phyloP scores from a whole-genome alignment of 2,113 vertebrate genomes.

The Electrona antarctica region DNA sequence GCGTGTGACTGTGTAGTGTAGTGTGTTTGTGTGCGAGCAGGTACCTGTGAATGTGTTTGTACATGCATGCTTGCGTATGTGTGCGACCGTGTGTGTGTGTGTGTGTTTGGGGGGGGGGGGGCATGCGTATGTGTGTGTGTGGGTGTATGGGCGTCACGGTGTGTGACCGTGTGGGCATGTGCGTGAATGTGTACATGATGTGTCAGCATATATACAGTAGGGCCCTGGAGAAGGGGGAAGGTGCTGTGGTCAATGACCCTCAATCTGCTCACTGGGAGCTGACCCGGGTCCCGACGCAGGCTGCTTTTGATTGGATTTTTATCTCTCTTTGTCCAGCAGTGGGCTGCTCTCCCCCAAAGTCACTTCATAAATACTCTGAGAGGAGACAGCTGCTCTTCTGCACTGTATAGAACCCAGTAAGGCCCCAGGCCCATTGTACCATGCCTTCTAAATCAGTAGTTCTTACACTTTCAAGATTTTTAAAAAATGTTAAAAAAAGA shows the following conservation, averaged over 20 bases:
- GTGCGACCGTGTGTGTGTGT: background rate
- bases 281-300: constrained; percentile 14
- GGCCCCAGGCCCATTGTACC: too few relatives aligned
- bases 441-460: too few relatives aligned
- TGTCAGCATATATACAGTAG: constrained; percentile 1
- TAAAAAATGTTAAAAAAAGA: too few relatives aligned
- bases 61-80: background rate
- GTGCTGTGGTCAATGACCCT: constrained; percentile 33
- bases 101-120: background rate
- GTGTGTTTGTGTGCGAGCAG: background rate
- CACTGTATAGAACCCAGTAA: background rate
- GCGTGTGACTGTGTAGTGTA: background rate
- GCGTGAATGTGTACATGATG: constrained; percentile 3
- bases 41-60: background rate
- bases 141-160: background rate
- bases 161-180: background rate
- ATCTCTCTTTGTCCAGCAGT: constrained; percentile 27
- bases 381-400: constrained; percentile 41
- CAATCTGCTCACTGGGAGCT: constrained; percentile 12
- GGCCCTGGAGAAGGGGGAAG: constrained; percentile 15
- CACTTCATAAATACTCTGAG: constrained; percentile 23
- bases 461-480: too few relatives aligned
- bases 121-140: background rate
- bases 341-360: constrained; percentile 23
- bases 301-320: constrained; percentile 34